phyloP scores from a whole-genome alignment of 2,113 vertebrate species.

The Strix uralensis region DNA sequence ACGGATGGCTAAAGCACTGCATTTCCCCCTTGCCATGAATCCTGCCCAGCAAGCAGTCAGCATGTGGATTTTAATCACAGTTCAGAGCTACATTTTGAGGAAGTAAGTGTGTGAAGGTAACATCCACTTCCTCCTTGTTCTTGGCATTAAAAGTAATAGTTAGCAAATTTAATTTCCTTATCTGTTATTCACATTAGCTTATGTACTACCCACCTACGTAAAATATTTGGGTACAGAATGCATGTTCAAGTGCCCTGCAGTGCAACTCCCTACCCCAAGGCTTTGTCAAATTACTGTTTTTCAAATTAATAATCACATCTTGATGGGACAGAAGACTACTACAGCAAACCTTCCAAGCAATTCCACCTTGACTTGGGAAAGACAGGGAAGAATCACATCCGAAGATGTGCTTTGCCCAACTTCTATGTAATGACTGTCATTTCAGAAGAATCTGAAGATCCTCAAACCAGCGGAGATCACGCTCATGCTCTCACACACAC shows the following conservation, averaged over 20 bases:
- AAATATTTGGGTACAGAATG: not conserved
- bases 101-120: not conserved
- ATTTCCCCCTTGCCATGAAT: not conserved
- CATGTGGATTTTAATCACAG: not conserved
- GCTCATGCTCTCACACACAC: too few species aligned
- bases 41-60: not conserved
- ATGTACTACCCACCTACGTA: not conserved
- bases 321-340: not conserved
- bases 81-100: not conserved
- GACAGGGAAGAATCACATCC: not conserved
- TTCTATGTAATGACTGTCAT: accelerated
- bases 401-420: not conserved
- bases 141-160: not conserved
- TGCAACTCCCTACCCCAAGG: not conserved
- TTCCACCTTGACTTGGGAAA: not conserved
- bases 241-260: not conserved
- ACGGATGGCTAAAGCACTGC: not conserved
- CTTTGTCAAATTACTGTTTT: not conserved
- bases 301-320: not conserved
- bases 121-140: constrained; percentile 24
- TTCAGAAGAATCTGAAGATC: not conserved
- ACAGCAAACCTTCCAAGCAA: not conserved
- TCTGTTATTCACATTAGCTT: not conserved
- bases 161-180: not conserved
- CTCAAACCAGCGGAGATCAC: not conserved